Evolutionary conservation across 2,888 invertebrate species (phyloP), one percentile per base, ranked within the genome.

Genomic region (Oligia strigilis): DNA sequence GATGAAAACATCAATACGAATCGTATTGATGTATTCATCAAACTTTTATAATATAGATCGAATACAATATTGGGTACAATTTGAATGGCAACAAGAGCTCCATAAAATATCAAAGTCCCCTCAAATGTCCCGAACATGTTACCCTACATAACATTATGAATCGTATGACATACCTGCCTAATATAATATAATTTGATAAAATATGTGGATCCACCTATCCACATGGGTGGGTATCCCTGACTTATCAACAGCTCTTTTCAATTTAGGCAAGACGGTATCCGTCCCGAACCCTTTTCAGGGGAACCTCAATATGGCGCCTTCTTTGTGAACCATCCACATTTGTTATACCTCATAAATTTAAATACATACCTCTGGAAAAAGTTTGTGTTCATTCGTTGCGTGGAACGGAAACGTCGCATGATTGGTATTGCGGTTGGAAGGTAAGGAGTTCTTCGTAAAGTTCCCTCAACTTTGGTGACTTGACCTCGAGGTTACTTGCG

Each of bases 211-310:
- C 79, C 52, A 69, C 74, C 81, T 64, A 75, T 76, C 66, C 69
- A 72, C 64, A 84, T 55, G 78, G 70, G 71, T 55, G 78, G 70
- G 73, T 76, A 78, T 75, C 81, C 81, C 78, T 88, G 82, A 87
- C 87, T 87, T 88, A 87, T 87, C 82, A 88, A 87, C 82, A 80
- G 80, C 80, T 80, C 83, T 78, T 85, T 88, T 88, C 83, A 86
- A 86, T 86, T 84, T 83, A 78, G 80, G 79, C 74, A 84, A 52
- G 65, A 67, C 75, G 80, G 80, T 78, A 80, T 87, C 81, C 80
- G 66, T 72, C 75, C 88, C 77, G 75, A 82, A 86, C 83, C 87
- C 81, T 87, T 89, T 85, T 89, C 80, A 88, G 77, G 73, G 77
- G 43, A 78, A 79, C 80, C 83, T 77, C 81, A 88, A 89, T 88